Conservation (phyloP, 2,113 vertebrate species). For the Tragelaphus imberbis region DNA sequence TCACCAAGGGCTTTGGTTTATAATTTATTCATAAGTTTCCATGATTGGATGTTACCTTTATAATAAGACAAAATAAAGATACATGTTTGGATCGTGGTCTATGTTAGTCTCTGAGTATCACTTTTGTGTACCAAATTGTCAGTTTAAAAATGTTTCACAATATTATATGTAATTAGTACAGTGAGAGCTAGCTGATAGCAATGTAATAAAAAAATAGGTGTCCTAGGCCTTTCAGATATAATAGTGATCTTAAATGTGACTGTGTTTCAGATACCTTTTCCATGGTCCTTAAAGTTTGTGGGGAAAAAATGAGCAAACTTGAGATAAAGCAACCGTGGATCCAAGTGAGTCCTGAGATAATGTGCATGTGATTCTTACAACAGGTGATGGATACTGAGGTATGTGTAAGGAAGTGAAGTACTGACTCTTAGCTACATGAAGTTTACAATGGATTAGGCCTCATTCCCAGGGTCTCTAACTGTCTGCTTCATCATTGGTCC, state of each 20-base stretch:
- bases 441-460: background rate
- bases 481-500: background rate
- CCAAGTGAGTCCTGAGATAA: background rate
- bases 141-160: background rate
- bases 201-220: background rate
- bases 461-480: background rate
- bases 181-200: background rate
- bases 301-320: background rate
- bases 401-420: background rate
- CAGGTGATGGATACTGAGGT: background rate
- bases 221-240: background rate
- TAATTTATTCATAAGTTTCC: background rate
- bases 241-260: background rate
- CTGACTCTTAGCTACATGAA: background rate
- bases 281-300: background rate
- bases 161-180: background rate
- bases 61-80: background rate
- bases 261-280: background rate
- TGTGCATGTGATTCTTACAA: background rate
- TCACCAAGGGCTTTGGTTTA: background rate
- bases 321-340: background rate
- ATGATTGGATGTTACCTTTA: background rate
- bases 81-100: background rate
- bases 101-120: background rate
- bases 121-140: background rate